A percentile compares a stretch with the other conserved stretches of the same genome.
Conservation (phyloP, 1,140 invertebrate species). For the Colletes gigas region DNA sequence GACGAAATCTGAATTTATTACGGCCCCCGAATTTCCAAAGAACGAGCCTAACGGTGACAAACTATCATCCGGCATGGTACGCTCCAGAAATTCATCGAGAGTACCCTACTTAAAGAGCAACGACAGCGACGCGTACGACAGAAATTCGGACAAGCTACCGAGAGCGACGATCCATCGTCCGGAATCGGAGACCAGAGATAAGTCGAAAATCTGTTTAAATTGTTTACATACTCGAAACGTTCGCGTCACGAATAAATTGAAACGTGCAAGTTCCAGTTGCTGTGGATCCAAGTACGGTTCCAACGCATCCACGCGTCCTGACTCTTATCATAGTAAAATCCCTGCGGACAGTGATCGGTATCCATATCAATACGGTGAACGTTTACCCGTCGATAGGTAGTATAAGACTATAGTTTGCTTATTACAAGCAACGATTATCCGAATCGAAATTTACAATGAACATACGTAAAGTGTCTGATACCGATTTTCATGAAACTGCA, state of each 20-base stretch:
- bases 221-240: neutral
- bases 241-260: slow-evolving; percentile 37
- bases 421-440: neutral
- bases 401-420: neutral
- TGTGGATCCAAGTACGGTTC: slow-evolving; percentile 63
- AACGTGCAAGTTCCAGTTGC: slow-evolving; percentile 65
- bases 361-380: slow-evolving; percentile 52
- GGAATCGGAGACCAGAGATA: slow-evolving; percentile 61
- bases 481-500: no score
- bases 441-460: neutral
- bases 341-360: slow-evolving; percentile 50
- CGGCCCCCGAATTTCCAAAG: slow-evolving; percentile 43
- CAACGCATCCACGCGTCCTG: slow-evolving; percentile 45
- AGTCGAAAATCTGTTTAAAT: slow-evolving; percentile 46
- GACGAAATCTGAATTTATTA: slow-evolving; percentile 30
- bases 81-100: slow-evolving; percentile 38
- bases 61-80: slow-evolving; percentile 8
- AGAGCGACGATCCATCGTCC: slow-evolving; percentile 45
- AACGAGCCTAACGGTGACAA: slow-evolving; percentile 4
- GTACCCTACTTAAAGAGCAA: slow-evolving; percentile 4
- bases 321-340: slow-evolving; percentile 43
- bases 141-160: slow-evolving; percentile 53
- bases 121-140: slow-evolving; percentile 1
- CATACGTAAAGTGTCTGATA: no score
- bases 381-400: slow-evolving; percentile 66